Conservation (phyloP, 2,113 vertebrate species). For the Prochilodus magdalenae region DNA sequence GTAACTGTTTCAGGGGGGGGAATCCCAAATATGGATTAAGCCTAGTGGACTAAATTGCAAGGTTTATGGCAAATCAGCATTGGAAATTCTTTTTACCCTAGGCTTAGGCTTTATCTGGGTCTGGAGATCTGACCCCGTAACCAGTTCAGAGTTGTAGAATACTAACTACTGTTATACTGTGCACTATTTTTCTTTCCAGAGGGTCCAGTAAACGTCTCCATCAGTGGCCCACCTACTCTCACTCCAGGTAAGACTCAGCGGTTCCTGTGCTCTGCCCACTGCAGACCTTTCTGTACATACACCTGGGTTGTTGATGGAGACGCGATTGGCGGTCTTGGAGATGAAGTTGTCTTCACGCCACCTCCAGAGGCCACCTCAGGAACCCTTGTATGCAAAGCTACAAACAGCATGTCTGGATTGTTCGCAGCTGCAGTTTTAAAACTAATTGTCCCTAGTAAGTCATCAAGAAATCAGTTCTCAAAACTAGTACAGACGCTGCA, state of each 20-base stretch:
- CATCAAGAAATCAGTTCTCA: too few species aligned
- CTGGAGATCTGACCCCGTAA: too few species aligned
- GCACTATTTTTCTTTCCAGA: conserved; percentile 3
- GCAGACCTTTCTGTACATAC: conserved; percentile 50
- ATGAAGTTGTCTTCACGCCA: background rate
- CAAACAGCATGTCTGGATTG: conserved; percentile 23
- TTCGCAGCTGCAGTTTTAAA: background rate
- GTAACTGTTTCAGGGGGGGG: too few species aligned
- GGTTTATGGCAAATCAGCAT: too few species aligned
- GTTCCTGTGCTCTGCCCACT: conserved; percentile 48
- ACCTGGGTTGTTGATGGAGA: conserved; percentile 55
- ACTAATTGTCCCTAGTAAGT: background rate
- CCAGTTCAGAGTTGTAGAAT: too few species aligned
- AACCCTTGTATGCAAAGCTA: conserved; percentile 28
- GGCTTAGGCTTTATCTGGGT: too few species aligned
- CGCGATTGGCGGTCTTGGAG: conserved; percentile 11
- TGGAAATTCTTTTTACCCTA: too few species aligned
- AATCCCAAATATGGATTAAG: too few species aligned
- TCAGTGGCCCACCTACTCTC: background rate
- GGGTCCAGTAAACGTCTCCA: background rate
- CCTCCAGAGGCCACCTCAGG: conserved; percentile 11
- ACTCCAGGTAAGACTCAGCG: background rate
- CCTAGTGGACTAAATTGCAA: too few species aligned
- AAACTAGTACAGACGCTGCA: background rate
- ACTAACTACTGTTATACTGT: background rate